Percentiles rank a stretch among this genome's conserved stretches.
Conservation (phyloP, 2,888 invertebrate species). For the Sesia bembeciformis region DNA sequence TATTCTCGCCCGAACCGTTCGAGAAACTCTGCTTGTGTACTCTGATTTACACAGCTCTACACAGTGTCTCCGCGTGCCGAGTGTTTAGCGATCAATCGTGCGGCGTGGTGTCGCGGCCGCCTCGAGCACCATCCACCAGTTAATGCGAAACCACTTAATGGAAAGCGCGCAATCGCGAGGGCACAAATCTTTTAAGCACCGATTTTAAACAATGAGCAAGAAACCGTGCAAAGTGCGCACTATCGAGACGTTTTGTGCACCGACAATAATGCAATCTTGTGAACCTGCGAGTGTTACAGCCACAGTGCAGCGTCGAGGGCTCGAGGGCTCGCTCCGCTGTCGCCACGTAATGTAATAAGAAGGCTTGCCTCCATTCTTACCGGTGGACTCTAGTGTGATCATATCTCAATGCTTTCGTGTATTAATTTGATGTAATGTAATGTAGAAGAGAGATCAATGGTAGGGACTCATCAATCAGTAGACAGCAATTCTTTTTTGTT, state of each 20-base stretch:
- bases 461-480: too few species aligned
- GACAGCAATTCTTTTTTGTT: too few species aligned
- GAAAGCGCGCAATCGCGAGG: slow-evolving; percentile 1
- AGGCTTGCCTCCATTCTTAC: too few species aligned
- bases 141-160: slow-evolving; percentile 18
- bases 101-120: not conserved
- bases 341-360: too few species aligned
- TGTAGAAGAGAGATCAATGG: too few species aligned
- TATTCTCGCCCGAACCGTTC: too few species aligned
- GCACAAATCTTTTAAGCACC: slow-evolving; percentile 15
- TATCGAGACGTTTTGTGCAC: not conserved
- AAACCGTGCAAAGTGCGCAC: slow-evolving; percentile 17
- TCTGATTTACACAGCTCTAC: too few species aligned
- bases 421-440: too few species aligned
- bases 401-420: too few species aligned
- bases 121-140: slow-evolving; percentile 8
- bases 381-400: too few species aligned
- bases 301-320: not conserved
- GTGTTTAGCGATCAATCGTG: not conserved
- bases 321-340: not conserved
- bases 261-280: not conserved
- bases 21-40: too few species aligned
- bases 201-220: slow-evolving; percentile 21
- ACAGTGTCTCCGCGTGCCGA: too few species aligned
- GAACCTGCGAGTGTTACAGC: not conserved